Evolutionary conservation across 2,797 vertebrate genomes (phyloP).

Genomic region (Linurgus olivaceus): DNA sequence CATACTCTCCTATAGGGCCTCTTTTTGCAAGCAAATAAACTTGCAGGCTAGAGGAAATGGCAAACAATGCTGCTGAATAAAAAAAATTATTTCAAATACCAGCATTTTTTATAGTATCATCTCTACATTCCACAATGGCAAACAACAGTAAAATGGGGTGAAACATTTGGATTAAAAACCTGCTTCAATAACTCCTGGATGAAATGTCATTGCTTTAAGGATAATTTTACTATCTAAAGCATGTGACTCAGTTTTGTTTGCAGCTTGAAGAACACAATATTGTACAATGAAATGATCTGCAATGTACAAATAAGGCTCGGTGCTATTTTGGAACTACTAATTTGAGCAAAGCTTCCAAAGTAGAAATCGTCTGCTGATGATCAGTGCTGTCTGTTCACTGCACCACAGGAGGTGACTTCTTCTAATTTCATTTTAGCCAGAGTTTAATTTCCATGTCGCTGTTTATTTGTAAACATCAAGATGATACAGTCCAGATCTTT

Average conservation of each 20-base stretch:
- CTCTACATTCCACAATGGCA: not conserved
- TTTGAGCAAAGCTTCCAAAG: not conserved
- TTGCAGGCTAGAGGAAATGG: not conserved
- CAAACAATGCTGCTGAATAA: not conserved
- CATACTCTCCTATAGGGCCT: not conserved
- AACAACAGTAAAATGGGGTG: not conserved
- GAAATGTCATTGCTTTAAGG: not conserved
- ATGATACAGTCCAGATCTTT: conserved; percentile 23
- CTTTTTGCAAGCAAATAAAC: not conserved
- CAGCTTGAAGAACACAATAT: not conserved
- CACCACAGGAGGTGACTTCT: not conserved
- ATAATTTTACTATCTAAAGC: not conserved
- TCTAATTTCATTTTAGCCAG: conserved; percentile 19
- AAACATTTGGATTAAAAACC: not conserved
- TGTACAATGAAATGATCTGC: not conserved
- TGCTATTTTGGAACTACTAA: not conserved
- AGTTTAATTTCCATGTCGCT: conserved; percentile 20
- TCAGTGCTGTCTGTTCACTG: not conserved
- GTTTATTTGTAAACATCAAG: conserved; percentile 43
- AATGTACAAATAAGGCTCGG: not conserved
- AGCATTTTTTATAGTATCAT: not conserved
- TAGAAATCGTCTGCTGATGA: not conserved
- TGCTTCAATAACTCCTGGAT: not conserved
- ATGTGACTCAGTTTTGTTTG: not conserved
- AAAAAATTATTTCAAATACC: not conserved